Evolutionary conservation across 2,113 vertebrate species (phyloP), one percentile per base, ranked within the genome.

Genomic region (Anolis carolinensis): DNA sequence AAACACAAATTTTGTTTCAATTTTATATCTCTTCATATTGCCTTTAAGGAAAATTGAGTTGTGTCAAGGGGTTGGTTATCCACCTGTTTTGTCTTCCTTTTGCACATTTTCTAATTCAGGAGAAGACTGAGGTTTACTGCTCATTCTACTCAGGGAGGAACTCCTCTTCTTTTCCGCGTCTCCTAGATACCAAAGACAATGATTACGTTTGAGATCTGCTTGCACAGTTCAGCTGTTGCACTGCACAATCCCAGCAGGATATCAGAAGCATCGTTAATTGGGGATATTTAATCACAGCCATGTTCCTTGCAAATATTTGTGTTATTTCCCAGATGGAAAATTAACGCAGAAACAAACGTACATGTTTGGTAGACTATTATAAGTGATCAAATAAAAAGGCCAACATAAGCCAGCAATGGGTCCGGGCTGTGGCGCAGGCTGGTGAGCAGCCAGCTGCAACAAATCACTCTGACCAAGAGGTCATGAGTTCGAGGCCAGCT

Each of bases 91-190:
- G 94, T 97, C 96, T 92, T 97, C 96, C 92, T 97, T 95, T 92
- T 97, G 96, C 79, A 92, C 86, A 93, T 97, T 97, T 93, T 97
- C 97, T 94, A 95, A 76, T 79, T 96, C 97, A 87, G 94, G 62
- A 94, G 95, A 91, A 70, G 94, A 91, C 5, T 95, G 95, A 36
- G 93, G 89, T 95, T 96, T 97, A 95, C 90, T 96, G 93, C 93
- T 96, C 93, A 96, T 96, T 95, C 97, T 98, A 93, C 87, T 97
- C 90, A 98, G 95, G 91, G 98, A 98, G 79, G 97, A 97, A 92
- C 97, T 99, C 95, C 97, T 97, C 94, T 95, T 98, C 96, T 96
- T 97, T 95, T 96, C 88, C 87, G 92, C 83, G 94, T 91, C 96
- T 94, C 97, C 98, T 99, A 96, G 86, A 94, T 93, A 96, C 76